phyloP scores from a whole-genome alignment of 2,113 vertebrate species.

The Bolborhynchus lineola region DNA sequence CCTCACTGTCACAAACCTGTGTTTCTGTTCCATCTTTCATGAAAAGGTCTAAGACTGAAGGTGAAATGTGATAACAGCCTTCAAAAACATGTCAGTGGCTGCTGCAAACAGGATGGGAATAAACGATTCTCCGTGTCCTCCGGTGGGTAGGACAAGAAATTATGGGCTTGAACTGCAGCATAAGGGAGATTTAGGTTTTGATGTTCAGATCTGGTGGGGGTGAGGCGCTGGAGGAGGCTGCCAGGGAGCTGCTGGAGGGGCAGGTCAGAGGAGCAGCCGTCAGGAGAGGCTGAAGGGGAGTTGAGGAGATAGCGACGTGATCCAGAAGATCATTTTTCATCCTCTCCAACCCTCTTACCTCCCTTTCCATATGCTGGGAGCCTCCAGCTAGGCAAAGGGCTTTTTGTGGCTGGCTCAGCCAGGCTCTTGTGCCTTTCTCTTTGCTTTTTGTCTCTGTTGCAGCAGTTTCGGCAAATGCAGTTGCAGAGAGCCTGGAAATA shows the following conservation, averaged over 20 bases:
- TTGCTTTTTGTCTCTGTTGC: not conserved
- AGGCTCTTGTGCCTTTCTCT: not conserved
- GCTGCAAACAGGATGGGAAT: conserved; percentile 46
- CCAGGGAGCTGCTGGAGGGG: not conserved
- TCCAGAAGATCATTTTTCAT: not conserved
- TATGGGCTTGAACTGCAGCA: not conserved
- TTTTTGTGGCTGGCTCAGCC: not conserved
- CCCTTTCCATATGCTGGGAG: not conserved
- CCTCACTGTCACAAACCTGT: not conserved
- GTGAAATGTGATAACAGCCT: conserved; percentile 65
- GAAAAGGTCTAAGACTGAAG: conserved; percentile 61
- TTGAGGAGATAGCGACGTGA: not conserved
- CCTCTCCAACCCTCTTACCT: not conserved
- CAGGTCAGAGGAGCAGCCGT: not conserved
- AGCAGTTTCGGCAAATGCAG: not conserved
- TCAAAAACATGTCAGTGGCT: conserved; percentile 51
- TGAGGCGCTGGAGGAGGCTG: not conserved
- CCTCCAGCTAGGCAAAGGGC: not conserved
- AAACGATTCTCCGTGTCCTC: not conserved
- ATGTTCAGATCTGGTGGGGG: not conserved
- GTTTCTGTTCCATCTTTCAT: conserved; percentile 53
- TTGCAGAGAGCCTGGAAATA: not conserved
- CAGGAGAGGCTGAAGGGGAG: not conserved
- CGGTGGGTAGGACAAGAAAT: not conserved
- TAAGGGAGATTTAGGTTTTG: conserved; percentile 5